Base-by-base conservation (phyloP, 2,888 invertebrate genomes). In the Campoplex capitator region DNA sequence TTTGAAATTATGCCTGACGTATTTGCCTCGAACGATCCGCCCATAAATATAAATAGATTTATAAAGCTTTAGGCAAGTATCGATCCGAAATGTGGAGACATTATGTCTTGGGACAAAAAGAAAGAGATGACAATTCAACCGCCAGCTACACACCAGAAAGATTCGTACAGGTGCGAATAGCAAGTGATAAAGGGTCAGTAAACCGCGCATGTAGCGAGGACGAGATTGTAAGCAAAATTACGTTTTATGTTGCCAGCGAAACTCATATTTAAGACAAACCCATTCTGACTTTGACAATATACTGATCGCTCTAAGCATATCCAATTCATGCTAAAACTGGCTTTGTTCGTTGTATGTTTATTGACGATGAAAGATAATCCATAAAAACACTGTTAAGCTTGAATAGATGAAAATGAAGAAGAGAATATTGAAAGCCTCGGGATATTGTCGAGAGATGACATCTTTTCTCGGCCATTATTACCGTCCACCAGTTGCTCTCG, bases 141-240 rank as follows among this genome's bases (percentile, higher is more conserved):
- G 83, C 86, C 68, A 67, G 73, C 83, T 79, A 86, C 83, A 83
- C 83, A 67, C 86, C 42, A 80, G 32, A 68, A 71, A 67, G 67
- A 83, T 83, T 74, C 70, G 73, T 80, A 83, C 73, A 76, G 76
- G 73, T 80, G 86, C 73, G 80, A 80, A 70, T 51, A 76, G 54
- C 54, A 65, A 54, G 28, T 45, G 42, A 38, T 48, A 56, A 48
- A 48, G 45, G 65, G 16, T 28, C 18, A 32, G 11, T 16, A 38
- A n/a, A 32, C 35, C 51, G 51, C 23, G 18, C 65, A 23, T 23
- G 23, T 0, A 23, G 23, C 51, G 65, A 48, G 32, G 35, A 35
- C 73, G n/a, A 56, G 28, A 32, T 45, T 56, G 77, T 70, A 68
- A 68, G 54, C 68, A 68, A 23, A n/a, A 54, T 48, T 54, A 18